Conservation (phyloP, 2,113 vertebrate species). For the Eonycteris spelaea region DNA sequence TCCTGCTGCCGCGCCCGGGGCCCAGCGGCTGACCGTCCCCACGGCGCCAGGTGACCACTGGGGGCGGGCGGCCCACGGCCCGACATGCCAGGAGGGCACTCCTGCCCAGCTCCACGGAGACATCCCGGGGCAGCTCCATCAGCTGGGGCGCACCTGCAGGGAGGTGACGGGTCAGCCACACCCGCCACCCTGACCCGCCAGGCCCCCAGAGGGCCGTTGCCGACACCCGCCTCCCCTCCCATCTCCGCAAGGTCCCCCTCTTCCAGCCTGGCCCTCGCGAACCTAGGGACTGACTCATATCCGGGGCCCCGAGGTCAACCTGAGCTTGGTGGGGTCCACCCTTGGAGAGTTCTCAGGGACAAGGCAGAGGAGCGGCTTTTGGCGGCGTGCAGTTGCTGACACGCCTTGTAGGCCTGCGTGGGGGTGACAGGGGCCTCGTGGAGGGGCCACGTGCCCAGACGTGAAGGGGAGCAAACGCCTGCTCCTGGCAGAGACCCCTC, state of each 20-base stretch:
- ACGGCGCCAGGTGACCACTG: constrained; percentile 84
- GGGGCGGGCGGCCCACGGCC: constrained; percentile 83
- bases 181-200: fast-evolving
- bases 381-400: fast-evolving
- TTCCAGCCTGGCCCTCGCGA: neutral
- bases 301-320: neutral
- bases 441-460: too few relatives aligned
- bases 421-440: neutral
- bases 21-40: constrained; percentile 81
- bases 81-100: constrained; percentile 84
- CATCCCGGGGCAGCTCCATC: constrained; percentile 80
- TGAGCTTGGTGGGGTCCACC: neutral
- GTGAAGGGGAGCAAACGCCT: fast-evolving
- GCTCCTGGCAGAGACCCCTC: fast-evolving
- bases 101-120: constrained; percentile 80
- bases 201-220: neutral
- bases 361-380: neutral
- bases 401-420: fast-evolving
- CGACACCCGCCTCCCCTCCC: fast-evolving
- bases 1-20: constrained; percentile 8
- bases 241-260: neutral
- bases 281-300: neutral
- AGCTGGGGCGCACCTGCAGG: constrained; percentile 87
- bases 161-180: neutral
- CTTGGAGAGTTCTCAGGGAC: neutral